Evolutionary conservation across 2,888 invertebrate species (phyloP).

Genomic region (Agriopis marginaria): DNA sequence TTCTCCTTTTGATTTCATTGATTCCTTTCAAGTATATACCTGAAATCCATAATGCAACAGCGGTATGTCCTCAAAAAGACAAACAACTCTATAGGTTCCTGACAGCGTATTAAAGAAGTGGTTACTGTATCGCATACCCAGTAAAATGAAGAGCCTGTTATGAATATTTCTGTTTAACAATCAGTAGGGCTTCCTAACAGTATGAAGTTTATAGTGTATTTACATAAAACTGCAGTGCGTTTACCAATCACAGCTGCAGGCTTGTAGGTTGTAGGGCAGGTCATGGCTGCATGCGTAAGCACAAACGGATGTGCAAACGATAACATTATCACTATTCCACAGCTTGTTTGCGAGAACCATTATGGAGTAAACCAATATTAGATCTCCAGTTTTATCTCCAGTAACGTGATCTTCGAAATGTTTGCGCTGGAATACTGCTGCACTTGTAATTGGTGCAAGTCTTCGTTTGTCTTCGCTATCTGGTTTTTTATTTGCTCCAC

Average conservation of each 20-base stretch:
- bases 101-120: conserved; percentile 17
- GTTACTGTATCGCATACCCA: conserved; percentile 10
- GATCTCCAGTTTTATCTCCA: conserved; percentile 38
- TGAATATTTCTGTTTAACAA: conserved; percentile 20
- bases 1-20: background rate
- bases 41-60: conserved; percentile 2
- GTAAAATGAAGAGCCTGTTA: conserved; percentile 27
- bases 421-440: conserved; percentile 25
- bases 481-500: conserved; percentile 42
- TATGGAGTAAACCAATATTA: conserved; percentile 55
- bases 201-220: conserved; percentile 50
- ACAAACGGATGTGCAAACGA: conserved; percentile 80
- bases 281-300: conserved; percentile 81
- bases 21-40: background rate
- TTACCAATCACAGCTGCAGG: conserved; percentile 68
- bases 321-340: conserved; percentile 73
- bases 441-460: conserved; percentile 6
- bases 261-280: conserved; percentile 83
- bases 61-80: conserved; percentile 7
- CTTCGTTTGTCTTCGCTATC: conserved; percentile 5
- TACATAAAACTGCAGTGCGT: conserved; percentile 66
- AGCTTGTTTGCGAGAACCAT: conserved; percentile 54
- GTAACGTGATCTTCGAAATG: conserved; percentile 41
- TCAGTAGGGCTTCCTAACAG: conserved; percentile 23
- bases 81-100: conserved; percentile 18